Evolutionary conservation across 2,113 vertebrate genomes (phyloP).

Genomic region (Seriola aureovittata): DNA sequence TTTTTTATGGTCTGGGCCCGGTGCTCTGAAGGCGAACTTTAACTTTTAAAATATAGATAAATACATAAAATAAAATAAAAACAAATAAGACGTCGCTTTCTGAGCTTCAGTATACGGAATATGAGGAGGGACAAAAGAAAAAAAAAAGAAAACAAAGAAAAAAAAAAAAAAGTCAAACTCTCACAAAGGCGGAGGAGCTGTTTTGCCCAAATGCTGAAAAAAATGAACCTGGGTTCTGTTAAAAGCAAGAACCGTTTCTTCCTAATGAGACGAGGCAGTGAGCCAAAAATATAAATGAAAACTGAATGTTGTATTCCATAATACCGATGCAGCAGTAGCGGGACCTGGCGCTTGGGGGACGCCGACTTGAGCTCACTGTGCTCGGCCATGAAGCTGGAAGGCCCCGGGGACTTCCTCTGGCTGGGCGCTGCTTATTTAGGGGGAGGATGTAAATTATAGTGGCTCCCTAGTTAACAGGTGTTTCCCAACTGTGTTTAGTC

Average conservation of each 20-base stretch:
- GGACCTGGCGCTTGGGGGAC: constrained; percentile 14
- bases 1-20: neutral
- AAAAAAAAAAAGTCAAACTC: neutral
- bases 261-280: neutral
- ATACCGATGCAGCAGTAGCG: constrained; percentile 12
- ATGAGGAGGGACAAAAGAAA: neutral
- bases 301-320: neutral
- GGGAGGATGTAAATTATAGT: constrained; percentile 79
- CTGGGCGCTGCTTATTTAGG: constrained; percentile 65
- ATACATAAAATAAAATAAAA: neutral
- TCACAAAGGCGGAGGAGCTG: neutral
- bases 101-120: too few species aligned
- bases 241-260: neutral
- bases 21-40: neutral
- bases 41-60: neutral
- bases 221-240: neutral
- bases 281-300: neutral
- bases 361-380: constrained; percentile 54
- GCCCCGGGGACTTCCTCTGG: constrained; percentile 68
- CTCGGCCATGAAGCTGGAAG: constrained; percentile 58
- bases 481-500: constrained; percentile 69
- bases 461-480: constrained; percentile 85
- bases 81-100: neutral
- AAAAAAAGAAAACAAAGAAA: neutral
- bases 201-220: neutral